Evolutionary conservation across 2,113 vertebrate species (phyloP), one percentile per base, ranked within the genome.

Genomic region (Sorex araneus): DNA sequence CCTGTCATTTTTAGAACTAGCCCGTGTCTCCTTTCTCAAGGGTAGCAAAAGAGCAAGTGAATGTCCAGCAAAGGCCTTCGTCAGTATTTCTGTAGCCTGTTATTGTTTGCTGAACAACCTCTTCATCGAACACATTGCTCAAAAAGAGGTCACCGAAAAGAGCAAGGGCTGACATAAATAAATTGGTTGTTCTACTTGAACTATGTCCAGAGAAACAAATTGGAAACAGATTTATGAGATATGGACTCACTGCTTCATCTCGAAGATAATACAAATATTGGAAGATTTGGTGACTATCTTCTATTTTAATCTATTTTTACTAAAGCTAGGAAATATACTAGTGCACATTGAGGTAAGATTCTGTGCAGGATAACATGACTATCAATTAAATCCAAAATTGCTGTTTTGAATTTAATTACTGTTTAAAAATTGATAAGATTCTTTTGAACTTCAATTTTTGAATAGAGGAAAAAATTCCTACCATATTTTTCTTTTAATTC

Each of bases 151-250:
- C 91, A 87, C 13, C 66, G 34, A 54, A 94, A 87, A 92, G 93
- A 89, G 73, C 84, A 91, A 93, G 60, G 50, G 32, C 80, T 95
- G 91, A 92, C 89, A 88, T 73, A 84, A 96, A 95, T 89, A 91
- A 92, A 94, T 95, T 40, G 83, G 45, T 74, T 91, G 64, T 89
- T 91, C 86, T 89, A 84, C 47, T 97, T 92, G 86, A 94, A 96
- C 94, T 87, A 47, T 94, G 71, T 92, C 92, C 76, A 93, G 85
- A 84, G 93, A 94, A 95, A 93, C 91, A 92, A 81, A 95, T 94
- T 91, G n/a, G 79, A n/a, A 79, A 80, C 93, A 82, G 86, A 95
- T 92, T 94, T 96, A 89, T 80, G 89, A 90, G 40, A 84, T 94
- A 73, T 1, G 1, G 8, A 86, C 27, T 83, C 19, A 67, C 60